Conservation (phyloP, 2,888 invertebrate genomes). For the Polyommatus iphigenia region DNA sequence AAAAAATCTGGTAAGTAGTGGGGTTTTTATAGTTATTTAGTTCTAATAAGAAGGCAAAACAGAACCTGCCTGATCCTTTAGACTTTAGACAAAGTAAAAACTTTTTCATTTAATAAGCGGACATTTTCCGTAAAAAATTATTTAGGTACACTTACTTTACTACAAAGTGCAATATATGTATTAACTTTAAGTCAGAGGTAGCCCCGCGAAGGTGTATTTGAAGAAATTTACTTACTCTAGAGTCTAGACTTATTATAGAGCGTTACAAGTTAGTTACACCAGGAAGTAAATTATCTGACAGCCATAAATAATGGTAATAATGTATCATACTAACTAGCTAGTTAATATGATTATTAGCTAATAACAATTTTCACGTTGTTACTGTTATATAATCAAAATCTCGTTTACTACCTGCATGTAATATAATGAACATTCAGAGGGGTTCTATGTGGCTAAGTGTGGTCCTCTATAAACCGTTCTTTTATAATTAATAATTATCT, state of each 20-base stretch:
- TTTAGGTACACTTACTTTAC: not conserved
- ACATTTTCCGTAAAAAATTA: not conserved
- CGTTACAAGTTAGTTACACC: not conserved
- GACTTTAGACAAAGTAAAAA: too few relatives aligned
- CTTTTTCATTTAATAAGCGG: too few relatives aligned
- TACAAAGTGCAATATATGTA: not conserved
- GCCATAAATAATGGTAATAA: not conserved
- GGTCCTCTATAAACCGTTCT: too few relatives aligned
- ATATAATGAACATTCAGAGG: not conserved
- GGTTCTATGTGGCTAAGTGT: too few relatives aligned
- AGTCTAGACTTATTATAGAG: not conserved
- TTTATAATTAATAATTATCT: too few relatives aligned
- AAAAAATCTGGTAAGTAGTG: not conserved
- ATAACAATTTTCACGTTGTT: not conserved
- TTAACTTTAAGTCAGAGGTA: not conserved
- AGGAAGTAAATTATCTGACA: not conserved
- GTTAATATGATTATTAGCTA: too few relatives aligned
- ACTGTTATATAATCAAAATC: not conserved
- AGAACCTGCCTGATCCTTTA: too few relatives aligned
- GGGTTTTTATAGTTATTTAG: not conserved
- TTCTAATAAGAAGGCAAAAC: too few relatives aligned
- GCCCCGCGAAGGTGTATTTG: not conserved
- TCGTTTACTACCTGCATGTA: not conserved
- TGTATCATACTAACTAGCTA: not conserved
- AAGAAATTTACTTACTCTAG: not conserved